Evolutionary conservation across 2,888 invertebrate species (phyloP).

Genomic region (Slavum lentiscoides): DNA sequence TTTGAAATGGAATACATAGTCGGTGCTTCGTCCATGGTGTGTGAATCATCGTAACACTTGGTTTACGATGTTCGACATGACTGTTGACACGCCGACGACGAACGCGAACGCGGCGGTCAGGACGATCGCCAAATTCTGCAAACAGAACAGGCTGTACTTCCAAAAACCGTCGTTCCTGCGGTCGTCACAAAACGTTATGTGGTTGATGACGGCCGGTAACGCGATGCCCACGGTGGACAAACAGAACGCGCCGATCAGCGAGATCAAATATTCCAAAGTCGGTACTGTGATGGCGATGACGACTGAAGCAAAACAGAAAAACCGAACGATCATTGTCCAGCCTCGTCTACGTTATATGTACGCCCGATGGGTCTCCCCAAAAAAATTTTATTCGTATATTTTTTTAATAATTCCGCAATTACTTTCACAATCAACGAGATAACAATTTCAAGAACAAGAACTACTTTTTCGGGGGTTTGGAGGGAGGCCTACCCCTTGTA

Average conservation of each 20-base stretch:
- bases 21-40: too few relatives aligned
- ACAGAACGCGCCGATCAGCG: conserved; percentile 83
- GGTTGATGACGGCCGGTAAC: conserved; percentile 86
- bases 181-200: conserved; percentile 78
- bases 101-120: conserved; percentile 71
- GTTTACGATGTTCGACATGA: conserved; percentile 67
- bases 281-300: conserved; percentile 83
- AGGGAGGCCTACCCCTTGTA: too few relatives aligned
- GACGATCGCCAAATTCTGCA: conserved; percentile 61
- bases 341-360: too few relatives aligned
- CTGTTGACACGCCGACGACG: conserved; percentile 72
- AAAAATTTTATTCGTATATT: too few relatives aligned
- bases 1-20: too few relatives aligned
- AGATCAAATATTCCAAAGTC: conserved; percentile 71
- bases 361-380: too few relatives aligned
- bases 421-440: too few relatives aligned
- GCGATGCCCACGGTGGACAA: conserved; percentile 85
- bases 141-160: conserved; percentile 57
- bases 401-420: too few relatives aligned
- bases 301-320: conserved; percentile 64
- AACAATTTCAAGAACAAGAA: too few relatives aligned
- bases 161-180: conserved; percentile 60
- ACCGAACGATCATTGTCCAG: too few relatives aligned
- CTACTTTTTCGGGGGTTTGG: too few relatives aligned
- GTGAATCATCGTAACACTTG: too few relatives aligned